Base-by-base conservation (phyloP, 2,113 vertebrate species). In the Dryoscopus gambensis region DNA sequence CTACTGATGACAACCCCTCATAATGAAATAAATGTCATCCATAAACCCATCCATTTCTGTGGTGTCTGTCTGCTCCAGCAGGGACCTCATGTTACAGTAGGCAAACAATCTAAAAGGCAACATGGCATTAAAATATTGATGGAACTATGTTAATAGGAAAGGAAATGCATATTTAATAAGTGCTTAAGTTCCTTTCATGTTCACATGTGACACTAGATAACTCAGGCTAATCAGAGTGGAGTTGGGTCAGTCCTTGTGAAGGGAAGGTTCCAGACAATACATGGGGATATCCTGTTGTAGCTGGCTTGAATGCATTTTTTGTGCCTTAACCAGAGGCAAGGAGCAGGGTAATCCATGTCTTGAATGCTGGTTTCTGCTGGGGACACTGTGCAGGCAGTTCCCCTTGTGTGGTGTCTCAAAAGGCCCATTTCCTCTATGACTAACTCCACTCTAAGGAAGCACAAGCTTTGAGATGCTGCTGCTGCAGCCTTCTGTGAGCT, bases 51-150 rank as follows among this genome's bases (percentile, higher is more conserved):
- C 59, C 12, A 79, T 84, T 95, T 87, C 78, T 60, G 12, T 89
- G 35, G 13, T 94, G 30, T 67, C 44, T 1, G 0, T 59, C 44
- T 89, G 56, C 71, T 82, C 44, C 42, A 62, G 35, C n/a, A 82
- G 24, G 31, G 50, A 93, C 70, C 84, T 96, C 80, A 30, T n/a
- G 63, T 89, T 93, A 92, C 75, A 87, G 50, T n/a, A 82, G 49
- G 49, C 92, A 85, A 62, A 77, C 56, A 91, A 91, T 87, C 85
- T 78, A 90, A 94, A 85, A 92, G 86, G 68, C 83, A 95, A 93
- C 88, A 76, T 82, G 60, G 39, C 76, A 93, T 88, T 96, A 92
- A 97, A 96, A 97, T 97, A 96, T 95, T 95, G 90, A 96, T 97
- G 76, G 57, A 93, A 82, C 7, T 6, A 84, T 92, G 82, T 96